A percentile compares a stretch with the other conserved stretches of the same genome.
Conservation (phyloP, 2,888 invertebrate species). For the Diplolepis rosae region DNA sequence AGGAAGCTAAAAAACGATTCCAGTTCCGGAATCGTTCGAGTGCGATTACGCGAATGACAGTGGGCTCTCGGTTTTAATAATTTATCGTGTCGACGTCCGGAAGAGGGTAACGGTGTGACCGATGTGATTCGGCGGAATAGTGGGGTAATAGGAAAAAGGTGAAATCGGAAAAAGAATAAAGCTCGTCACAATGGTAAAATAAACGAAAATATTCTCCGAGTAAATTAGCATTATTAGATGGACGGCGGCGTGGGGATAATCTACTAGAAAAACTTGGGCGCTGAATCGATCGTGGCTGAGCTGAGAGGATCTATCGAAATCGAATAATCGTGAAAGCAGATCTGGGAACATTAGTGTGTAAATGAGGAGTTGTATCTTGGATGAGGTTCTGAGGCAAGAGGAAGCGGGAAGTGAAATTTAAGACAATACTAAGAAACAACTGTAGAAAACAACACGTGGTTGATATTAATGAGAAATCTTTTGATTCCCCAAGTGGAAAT, state of each 20-base stretch:
- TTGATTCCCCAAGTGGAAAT: no score
- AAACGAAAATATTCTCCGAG: constrained; percentile 46
- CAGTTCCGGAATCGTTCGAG: constrained; percentile 18
- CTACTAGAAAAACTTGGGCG: background rate
- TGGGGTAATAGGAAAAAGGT: background rate
- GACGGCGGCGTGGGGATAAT: constrained; percentile 31
- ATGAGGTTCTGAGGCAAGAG: constrained; percentile 35
- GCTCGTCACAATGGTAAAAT: constrained; percentile 23
- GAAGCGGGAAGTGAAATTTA: constrained; percentile 34
- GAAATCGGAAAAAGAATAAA: constrained; percentile 14
- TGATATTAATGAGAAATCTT: constrained; percentile 63
- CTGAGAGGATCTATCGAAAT: constrained; percentile 33
- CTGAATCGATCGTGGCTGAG: background rate
- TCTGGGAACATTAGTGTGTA: constrained; percentile 59
- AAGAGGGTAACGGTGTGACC: constrained; percentile 5
- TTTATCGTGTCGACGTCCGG: constrained; percentile 5
- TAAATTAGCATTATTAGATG: constrained; percentile 48
- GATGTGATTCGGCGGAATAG: constrained; percentile 10
- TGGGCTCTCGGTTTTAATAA: constrained; percentile 17
- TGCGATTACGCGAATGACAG: constrained; percentile 17
- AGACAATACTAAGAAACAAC: constrained; percentile 35
- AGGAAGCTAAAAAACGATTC: constrained; percentile 26
- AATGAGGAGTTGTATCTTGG: constrained; percentile 52
- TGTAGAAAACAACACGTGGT: constrained; percentile 52
- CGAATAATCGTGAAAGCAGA: constrained; percentile 38